Conservation (phyloP, 2,888 invertebrate species). For the Morpho deidamia region DNA sequence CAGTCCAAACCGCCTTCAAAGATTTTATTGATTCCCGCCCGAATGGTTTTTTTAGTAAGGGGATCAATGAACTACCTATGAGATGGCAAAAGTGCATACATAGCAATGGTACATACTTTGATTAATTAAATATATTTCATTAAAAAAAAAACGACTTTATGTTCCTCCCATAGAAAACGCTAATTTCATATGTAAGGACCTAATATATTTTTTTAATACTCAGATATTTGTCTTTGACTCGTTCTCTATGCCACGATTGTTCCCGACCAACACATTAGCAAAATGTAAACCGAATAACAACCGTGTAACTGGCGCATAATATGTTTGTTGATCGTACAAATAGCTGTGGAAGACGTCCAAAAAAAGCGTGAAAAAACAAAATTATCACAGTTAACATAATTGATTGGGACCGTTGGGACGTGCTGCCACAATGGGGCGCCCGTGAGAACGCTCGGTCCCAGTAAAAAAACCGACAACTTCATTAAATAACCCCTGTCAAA, state of each 20-base stretch:
- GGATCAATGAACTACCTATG: too few relatives aligned
- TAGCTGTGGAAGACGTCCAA: conserved; percentile 32
- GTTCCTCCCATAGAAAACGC: too few relatives aligned
- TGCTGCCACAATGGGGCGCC: conserved; percentile 60
- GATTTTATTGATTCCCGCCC: too few relatives aligned
- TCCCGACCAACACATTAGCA: conserved; percentile 23
- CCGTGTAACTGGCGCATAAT: conserved; percentile 65
- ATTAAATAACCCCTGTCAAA: conserved; percentile 76
- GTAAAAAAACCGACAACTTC: conserved; percentile 65
- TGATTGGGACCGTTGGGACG: conserved; percentile 71
- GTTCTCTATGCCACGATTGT: not conserved
- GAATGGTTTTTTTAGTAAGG: too few relatives aligned
- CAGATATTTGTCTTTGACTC: too few relatives aligned
- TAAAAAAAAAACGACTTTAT: too few relatives aligned
- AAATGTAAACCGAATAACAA: conserved; percentile 42
- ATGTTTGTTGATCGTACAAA: conserved; percentile 60
- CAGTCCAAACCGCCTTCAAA: too few relatives aligned
- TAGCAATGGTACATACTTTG: too few relatives aligned
- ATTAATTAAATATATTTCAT: too few relatives aligned
- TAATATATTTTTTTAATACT: too few relatives aligned
- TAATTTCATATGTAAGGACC: too few relatives aligned
- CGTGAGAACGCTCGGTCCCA: conserved; percentile 58
- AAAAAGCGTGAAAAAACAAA: conserved; percentile 40
- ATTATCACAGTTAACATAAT: conserved; percentile 75
- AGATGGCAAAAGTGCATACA: too few relatives aligned